Base-by-base conservation (phyloP, 1,140 invertebrate species). In the Riptortus pedestris region DNA sequence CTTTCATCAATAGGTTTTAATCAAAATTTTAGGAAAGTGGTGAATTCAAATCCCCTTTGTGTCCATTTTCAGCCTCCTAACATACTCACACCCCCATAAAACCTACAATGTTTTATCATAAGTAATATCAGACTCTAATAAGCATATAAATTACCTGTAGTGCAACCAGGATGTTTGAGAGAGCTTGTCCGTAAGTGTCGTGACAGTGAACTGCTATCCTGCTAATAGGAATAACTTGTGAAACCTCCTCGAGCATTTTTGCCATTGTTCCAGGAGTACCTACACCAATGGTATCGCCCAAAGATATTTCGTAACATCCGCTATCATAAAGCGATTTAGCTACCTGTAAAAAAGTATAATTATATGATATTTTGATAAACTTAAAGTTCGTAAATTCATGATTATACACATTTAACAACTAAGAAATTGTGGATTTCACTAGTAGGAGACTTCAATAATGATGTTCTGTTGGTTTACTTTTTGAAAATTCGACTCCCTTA, bases 241-340 rank as follows among this genome's bases (percentile, higher is more conserved):
- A 72, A 0, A 98, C 83, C 72, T 91, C 88, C 45, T 85, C 76
- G 27, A 99, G 72, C 77, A 99, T 81, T 22, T 73, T 72, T 26
- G 81, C 78, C 67, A 97, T 88, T 24, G 83, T 84, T 1, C 85
- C 87, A 0, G 91, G 93, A 0, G 92, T 96, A 24, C 93, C 96
- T 5, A 96, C 86, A 2, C 96, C 96, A 55, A 98, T 98, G 0
- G 96, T 99, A 73, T 99, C 96, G 0, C 95, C 96, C 5, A 99
- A 75, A 4, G 93, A 97, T 38, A 99, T 83, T 78, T 98, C 95
- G 75, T 96, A 96, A 71, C 91, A 96, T 12, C 91, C 92, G 77
- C 93, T 82, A 43, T 85, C 77, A 29, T 91, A 79, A 66, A 99
- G 76, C 9, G 80, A 75, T 68, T 85, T 81, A 1, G 86, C 83